A percentile compares a stretch with the other conserved stretches of the same genome.
Conservation (phyloP, 2,888 invertebrate species). For the Protula sp. region DNA sequence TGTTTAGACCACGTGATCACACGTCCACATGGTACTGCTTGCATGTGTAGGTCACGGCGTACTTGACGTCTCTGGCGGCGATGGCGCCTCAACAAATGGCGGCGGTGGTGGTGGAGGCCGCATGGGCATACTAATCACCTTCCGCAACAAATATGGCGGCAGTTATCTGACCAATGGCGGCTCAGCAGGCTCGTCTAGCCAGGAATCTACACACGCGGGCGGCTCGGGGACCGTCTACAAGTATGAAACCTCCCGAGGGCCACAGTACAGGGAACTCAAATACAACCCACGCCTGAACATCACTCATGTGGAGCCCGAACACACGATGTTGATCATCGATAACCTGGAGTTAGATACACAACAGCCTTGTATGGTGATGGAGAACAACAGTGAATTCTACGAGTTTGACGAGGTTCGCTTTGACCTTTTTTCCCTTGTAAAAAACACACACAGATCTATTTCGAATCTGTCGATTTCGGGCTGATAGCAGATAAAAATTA, state of each 20-base stretch:
- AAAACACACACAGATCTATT: too few relatives aligned
- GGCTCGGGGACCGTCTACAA: constrained; percentile 39
- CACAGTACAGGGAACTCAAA: constrained; percentile 35
- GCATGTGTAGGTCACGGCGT: constrained; percentile 33
- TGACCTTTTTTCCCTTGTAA: too few relatives aligned
- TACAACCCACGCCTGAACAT: constrained; percentile 32
- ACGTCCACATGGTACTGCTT: constrained; percentile 30
- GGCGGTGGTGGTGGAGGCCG: constrained; percentile 35
- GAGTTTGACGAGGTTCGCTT: constrained; percentile 2
- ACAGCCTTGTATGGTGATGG: constrained; percentile 35
- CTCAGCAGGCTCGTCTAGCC: background rate
- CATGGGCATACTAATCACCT: constrained; percentile 30
- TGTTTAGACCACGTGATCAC: constrained; percentile 28
- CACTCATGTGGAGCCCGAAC: constrained; percentile 31
- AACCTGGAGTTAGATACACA: constrained; percentile 25
- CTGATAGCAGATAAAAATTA: too few relatives aligned
- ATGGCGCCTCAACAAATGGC: constrained; percentile 13
- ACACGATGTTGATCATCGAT: constrained; percentile 30
- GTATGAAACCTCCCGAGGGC: constrained; percentile 34
- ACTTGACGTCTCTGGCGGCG: constrained; percentile 32
- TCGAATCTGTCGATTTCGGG: too few relatives aligned
- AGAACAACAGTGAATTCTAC: background rate
- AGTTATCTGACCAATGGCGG: constrained; percentile 30
- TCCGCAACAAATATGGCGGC: constrained; percentile 30
- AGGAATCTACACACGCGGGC: constrained; percentile 29